Evolutionary conservation across 2,113 vertebrate genomes (phyloP).

Genomic region (cattle (Bos taurus)): DNA sequence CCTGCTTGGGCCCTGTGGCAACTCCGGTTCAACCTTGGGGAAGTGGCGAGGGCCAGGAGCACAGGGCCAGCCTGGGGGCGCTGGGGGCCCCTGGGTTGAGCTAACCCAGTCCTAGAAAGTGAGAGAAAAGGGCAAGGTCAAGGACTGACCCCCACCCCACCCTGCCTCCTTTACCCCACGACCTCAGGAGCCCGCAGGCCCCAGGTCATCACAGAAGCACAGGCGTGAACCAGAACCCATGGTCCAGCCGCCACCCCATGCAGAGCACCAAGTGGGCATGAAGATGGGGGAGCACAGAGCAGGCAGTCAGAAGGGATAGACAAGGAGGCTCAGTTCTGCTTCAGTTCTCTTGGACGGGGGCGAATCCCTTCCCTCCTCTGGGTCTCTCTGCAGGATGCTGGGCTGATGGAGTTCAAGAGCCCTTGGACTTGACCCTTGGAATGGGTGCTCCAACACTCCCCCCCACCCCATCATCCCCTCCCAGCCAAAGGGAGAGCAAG

Average conservation of each 20-base stretch:
- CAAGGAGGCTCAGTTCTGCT: not conserved
- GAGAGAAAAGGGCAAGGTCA: constrained; percentile 17
- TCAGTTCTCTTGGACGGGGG: not conserved
- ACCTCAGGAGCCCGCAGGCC: not conserved
- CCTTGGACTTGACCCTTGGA: not conserved
- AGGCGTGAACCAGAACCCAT: not conserved
- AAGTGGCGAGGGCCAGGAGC: constrained; percentile 26
- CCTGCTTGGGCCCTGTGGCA: constrained; percentile 77
- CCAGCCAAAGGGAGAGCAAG: not conserved
- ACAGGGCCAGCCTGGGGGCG: not conserved
- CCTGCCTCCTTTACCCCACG: not conserved
- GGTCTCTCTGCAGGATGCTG: not conserved
- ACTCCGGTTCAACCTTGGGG: not conserved
- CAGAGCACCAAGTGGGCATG: not conserved
- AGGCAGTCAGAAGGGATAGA: not conserved
- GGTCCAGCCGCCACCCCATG: rapidly evolving
- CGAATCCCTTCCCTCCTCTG: not conserved
- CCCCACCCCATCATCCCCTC: rapidly evolving
- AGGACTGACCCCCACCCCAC: not conserved
- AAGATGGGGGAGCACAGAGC: not conserved
- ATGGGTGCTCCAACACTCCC: not conserved
- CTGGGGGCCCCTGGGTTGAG: not conserved
- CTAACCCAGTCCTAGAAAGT: constrained; percentile 35
- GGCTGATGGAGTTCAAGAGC: not conserved
- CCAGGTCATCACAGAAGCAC: not conserved